phyloP scores from a whole-genome alignment of 2,888 invertebrate genomes.

The Hoplodrina ambigua region DNA sequence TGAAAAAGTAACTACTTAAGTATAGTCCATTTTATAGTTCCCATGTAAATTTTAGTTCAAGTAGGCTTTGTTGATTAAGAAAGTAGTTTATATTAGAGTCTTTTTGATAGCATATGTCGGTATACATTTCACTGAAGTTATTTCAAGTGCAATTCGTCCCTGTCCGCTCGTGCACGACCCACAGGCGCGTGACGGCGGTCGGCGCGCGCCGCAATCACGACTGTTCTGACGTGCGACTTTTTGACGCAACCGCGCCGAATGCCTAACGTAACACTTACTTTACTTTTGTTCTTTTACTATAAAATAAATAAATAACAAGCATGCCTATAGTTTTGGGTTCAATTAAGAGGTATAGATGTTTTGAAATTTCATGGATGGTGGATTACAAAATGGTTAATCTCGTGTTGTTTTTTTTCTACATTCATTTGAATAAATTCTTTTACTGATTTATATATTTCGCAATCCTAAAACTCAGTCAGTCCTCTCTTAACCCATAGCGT shows the following conservation, averaged over 20 bases:
- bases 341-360: conserved; percentile 24
- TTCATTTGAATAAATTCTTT: neutral
- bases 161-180: conserved; percentile 83
- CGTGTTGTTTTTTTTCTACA: neutral
- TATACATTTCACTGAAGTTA: conserved; percentile 24
- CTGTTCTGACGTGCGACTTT: conserved; percentile 81
- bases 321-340: conserved; percentile 18
- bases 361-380: conserved; percentile 27
- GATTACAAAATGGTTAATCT: conserved; percentile 16
- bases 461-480: neutral
- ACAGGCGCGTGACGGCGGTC: conserved; percentile 86
- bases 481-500: no score
- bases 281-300: conserved; percentile 61
- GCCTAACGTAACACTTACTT: conserved; percentile 64
- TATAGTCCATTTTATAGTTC: neutral
- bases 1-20: neutral
- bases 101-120: neutral
- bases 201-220: conserved; percentile 88
- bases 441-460: neutral
- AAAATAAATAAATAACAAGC: conserved; percentile 42
- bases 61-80: neutral
- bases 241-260: conserved; percentile 79
- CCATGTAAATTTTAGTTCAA: neutral
- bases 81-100: neutral
- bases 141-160: conserved; percentile 71